Base-by-base conservation (phyloP, 2,113 vertebrate genomes). In the Charina bottae region DNA sequence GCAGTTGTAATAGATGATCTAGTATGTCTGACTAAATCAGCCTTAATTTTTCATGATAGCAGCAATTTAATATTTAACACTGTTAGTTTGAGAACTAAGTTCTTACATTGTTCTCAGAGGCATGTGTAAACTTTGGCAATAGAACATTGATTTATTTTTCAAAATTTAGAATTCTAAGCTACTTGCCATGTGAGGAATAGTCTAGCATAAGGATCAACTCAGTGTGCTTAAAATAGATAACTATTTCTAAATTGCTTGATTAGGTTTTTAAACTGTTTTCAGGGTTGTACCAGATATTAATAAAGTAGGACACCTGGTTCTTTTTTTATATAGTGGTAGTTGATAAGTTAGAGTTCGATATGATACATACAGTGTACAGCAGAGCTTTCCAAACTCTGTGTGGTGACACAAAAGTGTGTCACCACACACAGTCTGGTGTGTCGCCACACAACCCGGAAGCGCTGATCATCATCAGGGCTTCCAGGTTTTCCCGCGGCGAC, bases 21-120 rank as follows among this genome's bases (percentile, higher is more conserved):
- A 15, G 85, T 91, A 85, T 28, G 90, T 91, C 58, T 88, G 90
- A 59, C 28, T 91, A 92, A 62, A 60, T 94, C 93, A 92, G 53
- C 46, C 64, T 72, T 93, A 91, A 94, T 90, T 95, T 95, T 95
- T 88, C 90, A 95, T 94, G 91, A 95, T 93, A 94, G 86, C 19
- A 91, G 90, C 95, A 92, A 84, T 85, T 55, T 89, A 62, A 58
- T 91, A 87, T 55, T 89, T 55, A 90, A 90, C 83, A 60, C 4
- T 91, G 68, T 37, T 93, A 86, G 78, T 93, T 88, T 60, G 90
- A 87, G 89, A 89, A 92, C 37, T 78, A 88, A 90, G 0, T 58
- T 90, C 90, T 37, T 91, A 19, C 21, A 93, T 62, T 0, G 1
- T 64, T 37, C 49, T 23, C 42, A 84, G 85, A 85, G 92, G 1